Base-by-base conservation (phyloP, 2,797 vertebrate species). In the Sebastes taczanowskii region DNA sequence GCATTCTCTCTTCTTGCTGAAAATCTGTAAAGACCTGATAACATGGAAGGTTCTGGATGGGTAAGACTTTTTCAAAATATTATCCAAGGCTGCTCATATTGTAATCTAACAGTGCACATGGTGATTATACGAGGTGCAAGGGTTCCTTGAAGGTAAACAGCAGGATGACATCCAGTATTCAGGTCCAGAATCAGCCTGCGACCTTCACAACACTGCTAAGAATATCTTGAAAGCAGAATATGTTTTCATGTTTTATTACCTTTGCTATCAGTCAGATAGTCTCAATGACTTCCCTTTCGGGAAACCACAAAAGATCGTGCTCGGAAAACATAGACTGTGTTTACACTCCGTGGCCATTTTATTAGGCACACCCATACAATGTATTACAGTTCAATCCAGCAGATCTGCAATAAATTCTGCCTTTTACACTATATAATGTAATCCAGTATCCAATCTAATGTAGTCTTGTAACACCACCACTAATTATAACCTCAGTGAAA, bases 21-120 rank as follows among this genome's bases (percentile, higher is more conserved):
- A 96, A 97, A 95, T 97, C 97, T 97, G 96, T 97, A 96, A 96
- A 96, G 96, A 97, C 95, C 95, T 95, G 95, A 97, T 97, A 96
- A 96, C 93, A 95, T 92, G 96, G 96, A 96, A 96, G 95, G 95
- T 97, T 96, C 97, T 98, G 97, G 96, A 97, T 97, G 97, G 98
- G 97, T 99, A 99, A 99, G 97, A 95, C 84, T 87, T 92, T 91
- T 92, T 95, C 89, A 74, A 94, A 93, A 93, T 94, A 93, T 93
- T 93, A 78, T 90, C 80, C 49, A 85, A 91, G 89, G 91, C 84
- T 92, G 83, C 86, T 81, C 74, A 56, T 84, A 38, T 72, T 90
- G 64, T 86, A 56, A 77, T 77, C 53, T 82, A 81, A 80, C 60
- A 52, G 13, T 79, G 52, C 75, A 77, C 59, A 80, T 73, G 80